These are phyloP conservation scores for Papilio helenus DNA, from an alignment of 1,140 invertebrate species.

Conservation along the genomic window DNA sequence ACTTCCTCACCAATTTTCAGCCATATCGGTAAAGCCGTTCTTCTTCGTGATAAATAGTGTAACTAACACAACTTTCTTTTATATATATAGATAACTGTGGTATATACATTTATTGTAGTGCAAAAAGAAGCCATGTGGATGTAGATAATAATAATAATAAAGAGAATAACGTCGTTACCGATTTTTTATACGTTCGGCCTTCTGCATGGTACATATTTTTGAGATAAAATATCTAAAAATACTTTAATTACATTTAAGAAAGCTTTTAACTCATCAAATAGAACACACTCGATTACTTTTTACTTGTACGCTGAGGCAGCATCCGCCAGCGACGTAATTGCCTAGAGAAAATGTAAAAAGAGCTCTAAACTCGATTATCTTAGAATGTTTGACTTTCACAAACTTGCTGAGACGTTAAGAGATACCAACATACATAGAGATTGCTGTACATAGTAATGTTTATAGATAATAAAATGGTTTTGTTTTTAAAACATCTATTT, in stretches of 20 bases:
- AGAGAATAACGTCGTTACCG: background rate
- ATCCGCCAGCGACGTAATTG: conserved; percentile 23
- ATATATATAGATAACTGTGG: too few species aligned
- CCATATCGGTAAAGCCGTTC: too few species aligned
- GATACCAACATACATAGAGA: conserved; percentile 26
- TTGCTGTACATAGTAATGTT: background rate
- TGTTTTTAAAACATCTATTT: background rate
- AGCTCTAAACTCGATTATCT: conserved; percentile 33
- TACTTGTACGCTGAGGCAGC: background rate
- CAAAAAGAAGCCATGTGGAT: background rate
- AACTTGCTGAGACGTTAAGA: conserved; percentile 33
- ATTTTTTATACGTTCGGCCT: background rate
- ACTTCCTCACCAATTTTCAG: too few species aligned
- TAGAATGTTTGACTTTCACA: conserved; percentile 35
- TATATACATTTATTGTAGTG: background rate
- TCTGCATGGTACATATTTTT: background rate
- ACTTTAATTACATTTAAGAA: background rate
- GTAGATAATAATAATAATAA: background rate
- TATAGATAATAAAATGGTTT: conserved; percentile 19
- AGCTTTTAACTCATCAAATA: conserved; percentile 9
- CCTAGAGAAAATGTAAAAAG: conserved; percentile 35
- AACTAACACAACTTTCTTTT: too few species aligned
- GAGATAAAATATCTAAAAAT: background rate
- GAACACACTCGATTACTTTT: conserved; percentile 17
- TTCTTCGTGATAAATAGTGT: too few species aligned